Percentiles rank a stretch among this genome's conserved stretches.
phyloP scores from a whole-genome alignment of 2,113 vertebrate genomes.

The Mesitornis unicolor region DNA sequence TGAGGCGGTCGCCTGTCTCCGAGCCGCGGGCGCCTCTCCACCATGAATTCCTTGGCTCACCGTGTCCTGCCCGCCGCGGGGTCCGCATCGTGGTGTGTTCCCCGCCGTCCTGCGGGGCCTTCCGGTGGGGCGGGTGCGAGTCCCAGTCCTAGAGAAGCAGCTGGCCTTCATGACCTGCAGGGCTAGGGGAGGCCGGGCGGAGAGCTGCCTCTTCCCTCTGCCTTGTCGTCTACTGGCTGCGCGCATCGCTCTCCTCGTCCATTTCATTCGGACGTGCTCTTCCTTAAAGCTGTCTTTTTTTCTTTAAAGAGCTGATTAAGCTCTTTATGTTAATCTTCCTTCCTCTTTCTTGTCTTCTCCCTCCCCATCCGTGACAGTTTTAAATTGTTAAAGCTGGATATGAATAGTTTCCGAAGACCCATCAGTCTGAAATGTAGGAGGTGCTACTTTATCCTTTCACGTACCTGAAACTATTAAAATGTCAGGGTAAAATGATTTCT shows the following conservation, averaged over 20 bases:
- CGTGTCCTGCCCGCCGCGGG: too few species aligned
- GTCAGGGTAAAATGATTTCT: neutral
- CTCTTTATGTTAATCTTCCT: fast-evolving
- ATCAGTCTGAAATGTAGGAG: neutral
- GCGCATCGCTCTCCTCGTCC: fast-evolving
- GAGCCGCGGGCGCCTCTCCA: fast-evolving
- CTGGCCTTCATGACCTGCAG: fast-evolving
- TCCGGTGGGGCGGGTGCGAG: neutral
- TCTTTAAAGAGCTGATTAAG: neutral
- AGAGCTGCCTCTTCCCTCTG: fast-evolving
- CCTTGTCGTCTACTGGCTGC: fast-evolving
- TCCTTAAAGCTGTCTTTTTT: neutral
- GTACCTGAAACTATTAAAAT: neutral
- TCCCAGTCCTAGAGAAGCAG: too few species aligned
- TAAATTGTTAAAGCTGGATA: neutral
- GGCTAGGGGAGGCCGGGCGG: fast-evolving
- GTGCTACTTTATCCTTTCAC: fast-evolving
- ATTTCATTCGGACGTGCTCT: fast-evolving
- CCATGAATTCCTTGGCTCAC: too few species aligned
- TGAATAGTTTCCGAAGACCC: fast-evolving
- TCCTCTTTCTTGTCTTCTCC: neutral
- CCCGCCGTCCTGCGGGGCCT: neutral
- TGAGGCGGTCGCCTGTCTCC: fast-evolving
- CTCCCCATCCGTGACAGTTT: fast-evolving
- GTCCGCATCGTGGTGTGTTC: fast-evolving